phyloP scores from a whole-genome alignment of 2,888 invertebrate species.

The Mesoligia furuncula region DNA sequence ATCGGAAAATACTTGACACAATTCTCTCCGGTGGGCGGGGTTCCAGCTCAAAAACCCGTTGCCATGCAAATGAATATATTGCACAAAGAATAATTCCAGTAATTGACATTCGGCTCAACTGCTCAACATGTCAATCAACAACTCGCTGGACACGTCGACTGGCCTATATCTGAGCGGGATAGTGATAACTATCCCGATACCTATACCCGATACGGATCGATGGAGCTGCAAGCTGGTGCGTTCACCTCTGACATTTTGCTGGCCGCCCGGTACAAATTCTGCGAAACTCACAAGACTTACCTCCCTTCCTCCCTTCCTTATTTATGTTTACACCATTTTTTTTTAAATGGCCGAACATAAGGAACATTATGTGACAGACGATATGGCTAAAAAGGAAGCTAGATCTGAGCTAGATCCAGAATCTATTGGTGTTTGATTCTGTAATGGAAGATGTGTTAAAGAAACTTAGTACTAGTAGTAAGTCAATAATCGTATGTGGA shows the following conservation, averaged over 20 bases:
- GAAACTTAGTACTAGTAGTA: too few species aligned
- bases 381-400: background rate
- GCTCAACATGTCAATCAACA: slow-evolving; percentile 48
- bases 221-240: slow-evolving; percentile 61
- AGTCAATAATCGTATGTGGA: too few species aligned
- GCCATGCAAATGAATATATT: slow-evolving; percentile 29
- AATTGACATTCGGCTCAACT: slow-evolving; percentile 41
- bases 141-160: slow-evolving; percentile 40
- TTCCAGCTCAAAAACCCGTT: slow-evolving; percentile 12
- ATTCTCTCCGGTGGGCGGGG: background rate
- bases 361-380: background rate
- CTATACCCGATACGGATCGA: slow-evolving; percentile 61
- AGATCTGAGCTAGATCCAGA: too few species aligned
- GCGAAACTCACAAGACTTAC: background rate
- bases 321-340: background rate
- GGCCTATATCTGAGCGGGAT: slow-evolving; percentile 46
- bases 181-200: slow-evolving; percentile 54
- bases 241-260: slow-evolving; percentile 60
- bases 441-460: too few species aligned
- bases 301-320: background rate
- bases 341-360: background rate
- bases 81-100: slow-evolving; percentile 19
- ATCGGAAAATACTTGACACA: slow-evolving; percentile 43
- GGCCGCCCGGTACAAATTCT: background rate
- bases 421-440: too few species aligned